Evolutionary conservation across 2,888 invertebrate genomes (phyloP), one percentile per base, ranked within the genome.

Genomic region (Ennomos quercinarius): DNA sequence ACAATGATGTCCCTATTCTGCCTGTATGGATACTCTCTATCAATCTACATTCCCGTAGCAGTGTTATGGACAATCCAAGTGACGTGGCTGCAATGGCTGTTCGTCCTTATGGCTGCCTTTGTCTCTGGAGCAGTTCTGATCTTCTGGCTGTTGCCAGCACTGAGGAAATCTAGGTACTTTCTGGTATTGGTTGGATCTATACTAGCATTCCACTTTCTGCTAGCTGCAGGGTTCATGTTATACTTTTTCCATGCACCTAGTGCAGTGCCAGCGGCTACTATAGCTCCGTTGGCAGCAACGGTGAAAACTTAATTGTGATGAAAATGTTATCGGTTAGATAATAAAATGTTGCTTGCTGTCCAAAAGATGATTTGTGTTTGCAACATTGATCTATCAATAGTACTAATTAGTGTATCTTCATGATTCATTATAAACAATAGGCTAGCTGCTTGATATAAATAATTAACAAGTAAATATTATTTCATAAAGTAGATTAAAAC

Each of bases 11-110:
- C 99, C 68, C 93, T 99, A 9, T 94, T 99, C 79, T 99, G 98
- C 83, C 94, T 99, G 9, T 99, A 99, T 80, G 99, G 99, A 9
- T 99, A 99, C 86, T 98, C 98, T 0, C 91, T 99, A 45, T 95
- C 98, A 37, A 97, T 99, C 76, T 99, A 98, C 88, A 95, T 99
- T 76, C 99, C 99, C 5, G 96, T 98, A 9, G 97, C 98, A 2
- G 95, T 99, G 66, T 91, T 99, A 41, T 99, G 98, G 98, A 95
- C 97, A 0, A 96, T 99, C 73, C 97, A 96, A 84, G 93, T 95
- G 10, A 93, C 93, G 17, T 95, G 96, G 94, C 92, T 99, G 36
- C 98, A 98, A 77, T 99, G 99, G 99, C 78, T 95, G 8, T 93
- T 99, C 47, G 97, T 98, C 0, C 87, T 97, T 39, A 90, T 96